These are phyloP conservation scores for Cydia pomonella DNA, from an alignment of 1,140 invertebrate species.

Conservation along the genomic window DNA sequence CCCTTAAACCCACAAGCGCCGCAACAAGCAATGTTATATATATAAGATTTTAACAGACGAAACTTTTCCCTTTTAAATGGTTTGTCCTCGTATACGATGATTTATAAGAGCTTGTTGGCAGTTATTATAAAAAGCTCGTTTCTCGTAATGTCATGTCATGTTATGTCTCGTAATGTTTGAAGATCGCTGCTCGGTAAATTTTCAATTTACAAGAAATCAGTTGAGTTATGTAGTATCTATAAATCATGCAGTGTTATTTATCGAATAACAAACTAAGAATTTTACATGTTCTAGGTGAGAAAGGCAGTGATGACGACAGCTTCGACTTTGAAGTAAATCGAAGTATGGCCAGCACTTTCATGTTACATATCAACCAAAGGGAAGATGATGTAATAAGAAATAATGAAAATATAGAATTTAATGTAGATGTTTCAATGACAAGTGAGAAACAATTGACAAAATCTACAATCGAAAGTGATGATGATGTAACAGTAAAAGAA, in stretches of 20 bases:
- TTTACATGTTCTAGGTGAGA: background rate
- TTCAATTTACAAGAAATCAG: too few relatives aligned
- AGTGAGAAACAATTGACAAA: background rate
- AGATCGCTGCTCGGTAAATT: too few relatives aligned
- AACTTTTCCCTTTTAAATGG: too few relatives aligned
- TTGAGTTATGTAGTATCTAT: too few relatives aligned
- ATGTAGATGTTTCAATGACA: background rate
- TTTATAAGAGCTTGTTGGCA: too few relatives aligned
- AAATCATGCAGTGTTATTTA: background rate
- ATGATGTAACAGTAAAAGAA: background rate
- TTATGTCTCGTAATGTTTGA: too few relatives aligned
- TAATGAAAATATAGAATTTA: background rate
- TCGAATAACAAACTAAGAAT: background rate
- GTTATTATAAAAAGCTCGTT: too few relatives aligned
- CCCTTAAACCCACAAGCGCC: too few relatives aligned
- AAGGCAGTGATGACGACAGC: background rate
- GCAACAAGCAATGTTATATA: too few relatives aligned
- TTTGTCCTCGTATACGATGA: too few relatives aligned
- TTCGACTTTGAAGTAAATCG: conserved; percentile 7
- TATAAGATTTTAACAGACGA: too few relatives aligned
- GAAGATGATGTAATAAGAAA: background rate
- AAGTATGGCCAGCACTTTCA: conserved; percentile 2
- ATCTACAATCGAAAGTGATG: background rate
- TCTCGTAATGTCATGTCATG: too few relatives aligned
- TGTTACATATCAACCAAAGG: background rate